Conservation (phyloP, 2,113 vertebrate genomes). For the Aegithalos caudatus region DNA sequence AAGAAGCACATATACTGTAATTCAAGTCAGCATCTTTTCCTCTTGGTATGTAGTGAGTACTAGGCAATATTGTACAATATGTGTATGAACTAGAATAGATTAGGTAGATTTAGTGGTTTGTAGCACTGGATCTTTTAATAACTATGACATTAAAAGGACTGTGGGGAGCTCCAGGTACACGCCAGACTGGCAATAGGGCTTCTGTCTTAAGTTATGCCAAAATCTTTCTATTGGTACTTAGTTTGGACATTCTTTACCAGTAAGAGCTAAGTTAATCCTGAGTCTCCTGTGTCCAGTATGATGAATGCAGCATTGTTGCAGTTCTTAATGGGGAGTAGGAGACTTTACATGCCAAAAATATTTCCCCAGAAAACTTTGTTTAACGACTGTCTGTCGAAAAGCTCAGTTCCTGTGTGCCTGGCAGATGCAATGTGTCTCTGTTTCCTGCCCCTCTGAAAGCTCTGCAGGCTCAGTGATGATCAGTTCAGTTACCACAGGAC, state of each 20-base stretch:
- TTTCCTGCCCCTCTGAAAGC: neutral
- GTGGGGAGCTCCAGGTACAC: slow-evolving; percentile 25
- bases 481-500: neutral
- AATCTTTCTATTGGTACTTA: neutral
- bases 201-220: neutral
- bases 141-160: slow-evolving; percentile 50
- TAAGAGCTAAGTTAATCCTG: neutral
- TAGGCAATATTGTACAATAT: slow-evolving; percentile 69
- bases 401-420: neutral
- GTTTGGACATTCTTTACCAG: neutral
- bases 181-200: slow-evolving; percentile 31
- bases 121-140: slow-evolving; percentile 68
- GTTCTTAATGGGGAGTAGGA: neutral
- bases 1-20: slow-evolving; percentile 73
- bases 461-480: neutral
- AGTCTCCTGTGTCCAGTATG: neutral
- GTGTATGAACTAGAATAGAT: slow-evolving; percentile 71
- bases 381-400: neutral
- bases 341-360: slow-evolving; percentile 2
- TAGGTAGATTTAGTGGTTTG: slow-evolving; percentile 74
- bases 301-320: neutral
- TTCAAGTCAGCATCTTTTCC: slow-evolving; percentile 60
- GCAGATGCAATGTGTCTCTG: neutral
- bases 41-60: slow-evolving; percentile 66
- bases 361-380: neutral